Evolutionary conservation across 2,797 vertebrate species (phyloP), one percentile per base, ranked within the genome.

Genomic region (Myotis daubentonii): DNA sequence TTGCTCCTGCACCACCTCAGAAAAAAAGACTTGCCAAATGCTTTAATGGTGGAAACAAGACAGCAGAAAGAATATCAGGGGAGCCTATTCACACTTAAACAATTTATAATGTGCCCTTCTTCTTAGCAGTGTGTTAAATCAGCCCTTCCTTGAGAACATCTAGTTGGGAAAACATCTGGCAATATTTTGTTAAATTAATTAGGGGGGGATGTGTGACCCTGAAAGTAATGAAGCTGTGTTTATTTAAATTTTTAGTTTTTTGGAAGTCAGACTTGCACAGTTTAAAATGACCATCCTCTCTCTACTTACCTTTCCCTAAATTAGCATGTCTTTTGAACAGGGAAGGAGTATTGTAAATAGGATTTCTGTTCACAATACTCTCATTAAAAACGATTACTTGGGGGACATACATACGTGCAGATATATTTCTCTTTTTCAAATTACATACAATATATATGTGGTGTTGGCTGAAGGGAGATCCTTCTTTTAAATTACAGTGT

Each of bases 141-240:
- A 30, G 53, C 38, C n/a, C 33, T 84, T 95, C 22, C 66, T 80
- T 72, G 91, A 71, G 87, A 81, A 83, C 23, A 81, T 68, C n/a
- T 53, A 68, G 55, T 90, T 90, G 87, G 71, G 57, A 47, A 95
- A 96, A 96, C 72, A 88, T 82, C 70, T 84, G 78, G n/a, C 65
- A 85, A 75, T 82, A 20, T 91, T 92, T 89, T 85, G n/a, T 89
- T 75, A 85, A 82, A 85, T 60, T 75, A 91, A 88, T 90, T 94
- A 83, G 65, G 10, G 8, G 41, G 49, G 47, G 7, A 51, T 38
- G 30, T 66, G 16, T 49, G n/a, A 93, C 41, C 17, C 62, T 68
- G 44, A 87, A 81, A 85, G 22, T 66, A 79, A 95, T 16, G 23
- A 91, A 71, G 22, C 12, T 49, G 6, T 72, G 36, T 90, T 87